Conservation (phyloP, 1,140 invertebrate genomes). For the Antheraea pernyi region DNA sequence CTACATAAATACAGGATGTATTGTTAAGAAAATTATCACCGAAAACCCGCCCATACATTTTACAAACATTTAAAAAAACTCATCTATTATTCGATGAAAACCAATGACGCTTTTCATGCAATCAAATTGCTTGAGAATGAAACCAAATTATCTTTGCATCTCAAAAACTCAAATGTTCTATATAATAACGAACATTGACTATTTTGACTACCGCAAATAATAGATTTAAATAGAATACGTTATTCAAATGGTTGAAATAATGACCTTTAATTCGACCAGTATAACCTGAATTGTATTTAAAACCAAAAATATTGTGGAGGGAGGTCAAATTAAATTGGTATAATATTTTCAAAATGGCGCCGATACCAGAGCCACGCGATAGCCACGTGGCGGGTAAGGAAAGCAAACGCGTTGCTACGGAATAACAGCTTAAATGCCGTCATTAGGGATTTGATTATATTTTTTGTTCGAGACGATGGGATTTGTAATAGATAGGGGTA, state of each 20-base stretch:
- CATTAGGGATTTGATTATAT: slow-evolving; percentile 67
- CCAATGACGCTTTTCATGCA: slow-evolving; percentile 43
- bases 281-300: slow-evolving; percentile 17
- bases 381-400: slow-evolving; percentile 55
- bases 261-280: slow-evolving; percentile 47
- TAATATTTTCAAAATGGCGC: slow-evolving; percentile 47
- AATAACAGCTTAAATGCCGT: slow-evolving; percentile 68
- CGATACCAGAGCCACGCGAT: slow-evolving; percentile 45
- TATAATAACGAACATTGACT: neutral
- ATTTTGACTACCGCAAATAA: neutral
- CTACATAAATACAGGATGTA: slow-evolving; percentile 56
- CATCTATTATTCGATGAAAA: slow-evolving; percentile 47
- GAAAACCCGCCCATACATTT: slow-evolving; percentile 33
- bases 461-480: slow-evolving; percentile 58
- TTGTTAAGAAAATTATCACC: slow-evolving; percentile 41
- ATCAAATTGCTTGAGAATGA: slow-evolving; percentile 37
- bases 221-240: slow-evolving; percentile 37
- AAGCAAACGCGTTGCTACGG: slow-evolving; percentile 63
- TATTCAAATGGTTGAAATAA: slow-evolving; percentile 68
- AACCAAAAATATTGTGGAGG: neutral
- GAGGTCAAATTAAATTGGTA: slow-evolving; percentile 36
- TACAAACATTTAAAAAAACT: slow-evolving; percentile 40
- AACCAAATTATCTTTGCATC: slow-evolving; percentile 3
- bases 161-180: neutral
- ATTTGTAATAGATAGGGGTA: slow-evolving; percentile 64